phyloP scores from a whole-genome alignment of 2,888 invertebrate species.

The Nephrotoma flavescens region DNA sequence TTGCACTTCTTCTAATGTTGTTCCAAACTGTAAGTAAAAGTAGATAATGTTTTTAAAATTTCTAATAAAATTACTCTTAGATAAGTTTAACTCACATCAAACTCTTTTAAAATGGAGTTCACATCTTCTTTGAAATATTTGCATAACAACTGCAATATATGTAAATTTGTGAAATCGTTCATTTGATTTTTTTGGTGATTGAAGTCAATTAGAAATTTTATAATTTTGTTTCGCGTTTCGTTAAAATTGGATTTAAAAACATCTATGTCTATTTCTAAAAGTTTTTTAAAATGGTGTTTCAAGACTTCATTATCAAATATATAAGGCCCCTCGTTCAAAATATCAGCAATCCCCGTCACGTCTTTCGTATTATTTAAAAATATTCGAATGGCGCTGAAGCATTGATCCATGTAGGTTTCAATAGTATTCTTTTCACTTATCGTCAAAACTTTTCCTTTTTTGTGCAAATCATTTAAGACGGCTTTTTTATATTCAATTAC shows the following conservation, averaged over 20 bases:
- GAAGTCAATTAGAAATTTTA: no score
- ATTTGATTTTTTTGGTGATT: no score
- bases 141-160: no score
- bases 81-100: no score
- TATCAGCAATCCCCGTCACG: neutral
- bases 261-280: neutral
- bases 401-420: neutral
- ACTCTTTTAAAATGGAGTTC: no score
- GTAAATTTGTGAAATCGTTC: no score
- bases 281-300: neutral
- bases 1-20: no score
- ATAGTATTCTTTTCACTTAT: neutral
- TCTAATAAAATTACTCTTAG: no score
- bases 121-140: no score
- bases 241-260: neutral
- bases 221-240: neutral
- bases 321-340: conserved; percentile 4
- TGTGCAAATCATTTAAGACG: neutral
- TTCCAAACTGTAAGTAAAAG: no score
- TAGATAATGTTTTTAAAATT: no score
- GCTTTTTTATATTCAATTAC: neutral
- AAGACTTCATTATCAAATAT: neutral
- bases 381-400: neutral
- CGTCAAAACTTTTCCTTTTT: neutral
- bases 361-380: conserved; percentile 5